These are phyloP conservation scores for Panagrolaimus sp. DNA, from an alignment of 1,140 invertebrate genomes.

Conservation along the genomic window DNA sequence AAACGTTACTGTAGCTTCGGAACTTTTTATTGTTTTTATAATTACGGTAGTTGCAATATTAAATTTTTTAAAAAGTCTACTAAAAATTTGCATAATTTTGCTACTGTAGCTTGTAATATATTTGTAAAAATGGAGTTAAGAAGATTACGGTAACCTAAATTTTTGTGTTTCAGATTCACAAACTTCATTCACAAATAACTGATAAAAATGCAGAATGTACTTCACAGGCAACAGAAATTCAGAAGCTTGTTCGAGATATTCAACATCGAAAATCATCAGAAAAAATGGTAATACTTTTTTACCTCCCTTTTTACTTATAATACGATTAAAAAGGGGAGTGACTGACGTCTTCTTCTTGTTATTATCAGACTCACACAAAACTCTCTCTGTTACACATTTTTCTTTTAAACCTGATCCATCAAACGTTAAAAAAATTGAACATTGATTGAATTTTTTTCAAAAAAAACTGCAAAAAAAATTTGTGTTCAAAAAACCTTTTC, in stretches of 20 bases:
- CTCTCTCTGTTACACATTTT: not conserved
- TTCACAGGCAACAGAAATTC: slow-evolving; percentile 39
- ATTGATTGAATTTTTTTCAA: slow-evolving; percentile 1
- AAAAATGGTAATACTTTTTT: slow-evolving; percentile 30
- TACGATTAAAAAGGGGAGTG: too few species aligned
- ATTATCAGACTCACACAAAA: not conserved
- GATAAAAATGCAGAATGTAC: slow-evolving; percentile 43
- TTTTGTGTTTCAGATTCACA: slow-evolving; percentile 34
- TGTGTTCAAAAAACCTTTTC: not conserved
- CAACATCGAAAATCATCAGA: slow-evolving; percentile 32
- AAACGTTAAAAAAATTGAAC: not conserved
- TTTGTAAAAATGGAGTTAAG: not conserved
- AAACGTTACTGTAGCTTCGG: too few species aligned
- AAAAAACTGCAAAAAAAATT: too few species aligned
- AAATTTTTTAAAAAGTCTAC: too few species aligned
- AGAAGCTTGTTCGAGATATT: slow-evolving; percentile 42
- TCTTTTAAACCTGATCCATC: not conserved
- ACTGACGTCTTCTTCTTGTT: too few species aligned
- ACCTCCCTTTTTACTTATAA: not conserved
- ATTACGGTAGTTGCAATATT: too few species aligned
- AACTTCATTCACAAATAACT: slow-evolving; percentile 38
- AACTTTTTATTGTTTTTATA: too few species aligned
- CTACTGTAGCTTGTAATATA: too few species aligned
- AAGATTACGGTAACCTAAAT: not conserved
- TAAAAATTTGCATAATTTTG: too few species aligned